These are phyloP conservation scores for Pteria penguin DNA, from an alignment of 2,888 invertebrate genomes.

Conservation along the genomic window DNA sequence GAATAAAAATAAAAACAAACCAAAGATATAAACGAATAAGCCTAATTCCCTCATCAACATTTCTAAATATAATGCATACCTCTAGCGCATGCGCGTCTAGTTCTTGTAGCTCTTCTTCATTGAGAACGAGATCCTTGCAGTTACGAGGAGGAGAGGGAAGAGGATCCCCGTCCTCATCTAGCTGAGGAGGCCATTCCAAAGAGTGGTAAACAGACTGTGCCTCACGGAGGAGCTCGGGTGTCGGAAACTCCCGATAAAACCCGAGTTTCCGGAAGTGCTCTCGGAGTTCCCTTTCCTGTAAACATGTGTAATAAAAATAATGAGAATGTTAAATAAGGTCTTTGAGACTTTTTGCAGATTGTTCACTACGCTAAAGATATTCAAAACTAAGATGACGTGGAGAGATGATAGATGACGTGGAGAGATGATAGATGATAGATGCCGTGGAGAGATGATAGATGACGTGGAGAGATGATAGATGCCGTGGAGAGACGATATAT, in stretches of 20 bases:
- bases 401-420: too few species aligned
- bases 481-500: too few species aligned
- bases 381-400: too few species aligned
- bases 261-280: slow-evolving; percentile 38
- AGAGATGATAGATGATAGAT: too few species aligned
- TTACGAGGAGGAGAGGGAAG: slow-evolving; percentile 55
- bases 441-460: too few species aligned
- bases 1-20: too few species aligned
- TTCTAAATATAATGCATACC: slow-evolving; percentile 32
- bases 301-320: too few species aligned
- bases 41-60: not conserved
- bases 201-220: slow-evolving; percentile 56
- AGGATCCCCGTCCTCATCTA: slow-evolving; percentile 58
- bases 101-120: slow-evolving; percentile 50
- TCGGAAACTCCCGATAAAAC: slow-evolving; percentile 48
- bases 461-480: too few species aligned
- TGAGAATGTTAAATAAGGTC: too few species aligned
- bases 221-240: slow-evolving; percentile 56
- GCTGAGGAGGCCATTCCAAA: slow-evolving; percentile 45
- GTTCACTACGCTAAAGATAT: too few species aligned
- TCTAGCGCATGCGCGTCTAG: slow-evolving; percentile 60
- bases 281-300: slow-evolving; percentile 30
- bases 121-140: slow-evolving; percentile 50
- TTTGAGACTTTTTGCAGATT: too few species aligned
- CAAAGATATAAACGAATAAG: not conserved